A percentile compares a stretch with the other conserved stretches of the same genome.
phyloP scores from a whole-genome alignment of 1,140 invertebrate genomes.

The Physella acuta region DNA sequence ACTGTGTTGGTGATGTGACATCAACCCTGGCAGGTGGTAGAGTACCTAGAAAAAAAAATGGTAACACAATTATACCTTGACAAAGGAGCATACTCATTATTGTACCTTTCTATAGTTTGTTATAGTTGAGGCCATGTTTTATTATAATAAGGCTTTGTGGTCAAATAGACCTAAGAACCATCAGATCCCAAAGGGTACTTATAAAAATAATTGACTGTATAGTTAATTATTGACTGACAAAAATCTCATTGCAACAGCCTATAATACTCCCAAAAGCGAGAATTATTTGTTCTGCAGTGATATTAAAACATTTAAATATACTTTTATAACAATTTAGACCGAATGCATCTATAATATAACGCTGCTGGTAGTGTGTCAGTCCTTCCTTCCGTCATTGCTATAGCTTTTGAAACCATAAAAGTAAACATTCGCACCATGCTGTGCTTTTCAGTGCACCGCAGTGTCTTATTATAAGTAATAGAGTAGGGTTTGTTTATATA shows the following conservation, averaged over 20 bases:
- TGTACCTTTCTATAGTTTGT: background rate
- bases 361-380: too few species aligned
- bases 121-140: background rate
- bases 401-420: too few species aligned
- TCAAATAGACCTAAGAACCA: background rate
- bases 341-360: too few species aligned
- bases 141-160: background rate
- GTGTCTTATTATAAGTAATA: too few species aligned
- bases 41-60: constrained; percentile 1
- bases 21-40: constrained; percentile 20
- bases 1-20: constrained; percentile 8
- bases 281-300: too few species aligned
- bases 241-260: background rate
- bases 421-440: too few species aligned
- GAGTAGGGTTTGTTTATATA: too few species aligned
- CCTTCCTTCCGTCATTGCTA: too few species aligned
- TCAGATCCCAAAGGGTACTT: background rate
- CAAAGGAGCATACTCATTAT: background rate
- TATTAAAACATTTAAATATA: too few species aligned
- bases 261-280: too few species aligned
- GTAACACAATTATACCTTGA: background rate
- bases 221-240: background rate
- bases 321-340: too few species aligned
- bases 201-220: background rate
- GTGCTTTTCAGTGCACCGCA: too few species aligned